Base-by-base conservation (phyloP, 2,888 invertebrate species). In the Chloromyia formosa region DNA sequence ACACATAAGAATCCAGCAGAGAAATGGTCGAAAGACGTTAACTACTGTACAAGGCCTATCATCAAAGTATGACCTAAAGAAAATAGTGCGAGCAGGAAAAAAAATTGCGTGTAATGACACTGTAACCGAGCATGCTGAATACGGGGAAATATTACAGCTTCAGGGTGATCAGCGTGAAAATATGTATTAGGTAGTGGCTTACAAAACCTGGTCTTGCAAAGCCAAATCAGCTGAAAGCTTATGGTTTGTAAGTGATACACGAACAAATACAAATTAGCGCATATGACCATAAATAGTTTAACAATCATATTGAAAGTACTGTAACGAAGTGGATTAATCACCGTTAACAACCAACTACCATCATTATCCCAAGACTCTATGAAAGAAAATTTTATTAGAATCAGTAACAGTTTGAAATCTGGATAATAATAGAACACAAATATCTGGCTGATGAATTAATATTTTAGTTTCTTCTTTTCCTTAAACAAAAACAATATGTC, bases 31-130 rank as follows among this genome's bases (percentile, higher is more conserved):
- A 82, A 99, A 99, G 91, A 99, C 98, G 87, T 89, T 98, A 89
- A 98, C 98, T 83, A 98, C 98, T 86, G 97, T 98, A 82, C 99
- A 98, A 89, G 97, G 97, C 84, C 91, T 95, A 83, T 95, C 95
- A 84, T 91, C 95, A 85, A 95, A 96, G 89, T 99, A 98, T 94
- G 99, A 99, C 93, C 91, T 98, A 90, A 99, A 98, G 89, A 98
- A 98, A 91, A 99, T 99, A 87, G 98, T 98, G 84, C 94, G 97
- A 90, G 96, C 97, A 90, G 97, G 98, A 93, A 99, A 96, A 93
- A 96, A 97, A 90, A 99, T 99, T 89, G 98, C 98, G 85, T 99
- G 99, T 91, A 99, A 99, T 93, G 99, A 99, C 86, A 99, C 99
- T 86, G 98, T 99, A 86, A 98, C 99, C 83, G 98, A 99, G 88